These are phyloP conservation scores for Lepus europaeus DNA, from an alignment of 2,113 vertebrate species.

Conservation along the genomic window DNA sequence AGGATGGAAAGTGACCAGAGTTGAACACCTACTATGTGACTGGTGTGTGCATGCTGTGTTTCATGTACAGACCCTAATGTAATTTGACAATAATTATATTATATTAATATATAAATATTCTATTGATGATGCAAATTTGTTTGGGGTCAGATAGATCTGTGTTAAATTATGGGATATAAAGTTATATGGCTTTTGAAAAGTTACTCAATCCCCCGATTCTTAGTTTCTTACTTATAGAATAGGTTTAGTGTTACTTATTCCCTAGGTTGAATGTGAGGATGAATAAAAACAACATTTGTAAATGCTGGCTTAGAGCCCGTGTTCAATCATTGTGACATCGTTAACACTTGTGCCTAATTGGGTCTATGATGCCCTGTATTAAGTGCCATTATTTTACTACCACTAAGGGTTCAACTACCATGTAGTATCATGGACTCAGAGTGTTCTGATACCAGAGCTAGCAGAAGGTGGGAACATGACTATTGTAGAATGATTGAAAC, in stretches of 20 bases:
- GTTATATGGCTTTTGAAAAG: conserved; percentile 17
- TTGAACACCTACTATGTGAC: not conserved
- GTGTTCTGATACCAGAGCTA: conserved; percentile 18
- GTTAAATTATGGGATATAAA: not conserved
- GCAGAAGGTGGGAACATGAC: not conserved
- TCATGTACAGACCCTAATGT: not conserved
- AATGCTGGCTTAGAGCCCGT: conserved; percentile 35
- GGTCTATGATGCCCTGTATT: conserved; percentile 58
- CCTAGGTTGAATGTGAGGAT: conserved; percentile 23
- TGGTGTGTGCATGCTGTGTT: not conserved
- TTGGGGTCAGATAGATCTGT: not conserved
- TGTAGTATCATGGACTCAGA: not conserved
- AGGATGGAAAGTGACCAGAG: not conserved
- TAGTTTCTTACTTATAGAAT: conserved; percentile 57
- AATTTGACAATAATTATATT: not conserved
- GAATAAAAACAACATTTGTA: conserved; percentile 35
- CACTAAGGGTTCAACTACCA: conserved; percentile 44
- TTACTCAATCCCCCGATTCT: conserved; percentile 6
- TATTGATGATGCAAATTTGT: not conserved
- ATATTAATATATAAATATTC: not conserved
- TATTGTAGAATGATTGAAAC: conserved; percentile 48
- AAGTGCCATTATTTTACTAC: conserved; percentile 51
- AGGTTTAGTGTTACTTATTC: conserved; percentile 41
- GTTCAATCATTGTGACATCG: not conserved
- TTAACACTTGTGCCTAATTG: conserved; percentile 43